Evolutionary conservation across 2,797 vertebrate genomes (phyloP).

Genomic region (Poeciliopsis turneri): DNA sequence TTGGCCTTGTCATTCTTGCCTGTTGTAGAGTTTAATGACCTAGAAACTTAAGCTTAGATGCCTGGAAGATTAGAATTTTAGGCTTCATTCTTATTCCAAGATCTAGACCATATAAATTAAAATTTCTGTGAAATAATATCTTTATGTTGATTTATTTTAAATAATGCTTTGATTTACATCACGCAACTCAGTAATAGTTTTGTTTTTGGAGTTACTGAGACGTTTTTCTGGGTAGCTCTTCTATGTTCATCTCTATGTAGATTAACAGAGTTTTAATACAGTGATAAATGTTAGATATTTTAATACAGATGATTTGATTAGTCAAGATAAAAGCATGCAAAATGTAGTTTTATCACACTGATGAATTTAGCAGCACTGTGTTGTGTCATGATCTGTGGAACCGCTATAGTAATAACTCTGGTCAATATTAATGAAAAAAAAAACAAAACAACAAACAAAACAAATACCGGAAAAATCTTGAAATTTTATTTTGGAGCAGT

Average conservation of each 20-base stretch:
- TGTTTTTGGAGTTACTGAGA: not conserved
- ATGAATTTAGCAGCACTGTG: not conserved
- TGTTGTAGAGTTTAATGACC: not conserved
- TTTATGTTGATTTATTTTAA: not conserved
- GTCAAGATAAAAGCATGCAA: not conserved
- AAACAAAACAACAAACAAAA: not conserved
- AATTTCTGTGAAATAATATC: not conserved
- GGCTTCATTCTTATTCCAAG: not conserved
- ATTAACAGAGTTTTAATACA: too few relatives aligned
- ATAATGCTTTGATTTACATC: not conserved
- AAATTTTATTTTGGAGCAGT: not conserved
- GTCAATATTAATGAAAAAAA: not conserved
- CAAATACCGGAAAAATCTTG: not conserved
- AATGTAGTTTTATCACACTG: not conserved
- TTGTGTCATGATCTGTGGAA: not conserved
- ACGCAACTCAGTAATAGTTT: not conserved
- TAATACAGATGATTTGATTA: not conserved
- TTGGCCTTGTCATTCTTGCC: not conserved
- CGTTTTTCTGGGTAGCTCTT: not conserved
- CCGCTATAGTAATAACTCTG: not conserved
- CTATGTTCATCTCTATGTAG: too few relatives aligned
- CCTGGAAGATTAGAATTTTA: not conserved
- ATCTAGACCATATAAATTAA: not conserved
- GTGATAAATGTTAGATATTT: not conserved
- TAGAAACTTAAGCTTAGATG: not conserved